A percentile compares a stretch with the other conserved stretches of the same genome.
Conservation (phyloP, 2,797 vertebrate genomes). For the Avahi laniger region DNA sequence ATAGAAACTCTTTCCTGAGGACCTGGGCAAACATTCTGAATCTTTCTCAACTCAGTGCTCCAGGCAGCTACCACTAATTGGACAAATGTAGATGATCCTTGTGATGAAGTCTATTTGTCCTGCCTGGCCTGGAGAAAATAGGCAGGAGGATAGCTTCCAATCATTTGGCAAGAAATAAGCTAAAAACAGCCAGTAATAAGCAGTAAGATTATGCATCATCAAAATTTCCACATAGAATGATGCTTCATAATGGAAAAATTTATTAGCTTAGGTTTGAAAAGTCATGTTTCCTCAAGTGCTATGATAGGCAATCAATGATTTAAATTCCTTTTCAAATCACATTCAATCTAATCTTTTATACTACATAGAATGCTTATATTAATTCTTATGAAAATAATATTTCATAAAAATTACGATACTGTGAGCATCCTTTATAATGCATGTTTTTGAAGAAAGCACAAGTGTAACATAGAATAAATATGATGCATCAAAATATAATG, state of each 20-base stretch:
- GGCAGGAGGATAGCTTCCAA: neutral
- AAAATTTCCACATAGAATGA: neutral
- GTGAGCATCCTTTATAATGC: neutral
- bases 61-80: neutral
- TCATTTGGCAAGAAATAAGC: neutral
- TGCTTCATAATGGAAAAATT: neutral
- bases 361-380: neutral
- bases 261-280: neutral
- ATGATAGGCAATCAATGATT: neutral
- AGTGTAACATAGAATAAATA: neutral
- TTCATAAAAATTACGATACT: neutral
- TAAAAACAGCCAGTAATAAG: neutral
- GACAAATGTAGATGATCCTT: neutral
- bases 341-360: neutral
- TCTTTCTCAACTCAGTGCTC: neutral
- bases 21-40: neutral
- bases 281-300: neutral
- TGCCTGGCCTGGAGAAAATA: neutral
- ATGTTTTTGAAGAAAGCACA: neutral
- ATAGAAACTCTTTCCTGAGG: neutral
- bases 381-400: neutral
- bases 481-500: neutral
- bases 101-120: neutral
- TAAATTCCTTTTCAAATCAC: neutral
- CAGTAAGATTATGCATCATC: neutral